Percentiles rank a stretch among this genome's conserved stretches.
These are phyloP conservation scores for Ctenicera cuprea DNA, from an alignment of 2,888 invertebrate species.

Conservation along the genomic window DNA sequence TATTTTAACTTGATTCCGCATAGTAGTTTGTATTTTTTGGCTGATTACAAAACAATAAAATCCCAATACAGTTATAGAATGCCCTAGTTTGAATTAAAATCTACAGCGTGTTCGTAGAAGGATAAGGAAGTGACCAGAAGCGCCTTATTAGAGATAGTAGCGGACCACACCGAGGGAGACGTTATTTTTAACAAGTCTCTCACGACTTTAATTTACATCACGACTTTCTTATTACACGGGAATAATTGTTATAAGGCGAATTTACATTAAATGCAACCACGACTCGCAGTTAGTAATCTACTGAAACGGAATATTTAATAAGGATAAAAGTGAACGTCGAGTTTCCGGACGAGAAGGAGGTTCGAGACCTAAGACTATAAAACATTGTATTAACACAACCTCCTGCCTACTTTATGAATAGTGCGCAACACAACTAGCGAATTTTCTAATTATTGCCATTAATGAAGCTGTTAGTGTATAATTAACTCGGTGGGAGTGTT, in stretches of 20 bases:
- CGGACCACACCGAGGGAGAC: constrained; percentile 48
- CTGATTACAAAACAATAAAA: neutral
- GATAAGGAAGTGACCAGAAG: constrained; percentile 49
- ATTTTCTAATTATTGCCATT: constrained; percentile 28
- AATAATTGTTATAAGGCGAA: constrained; percentile 64
- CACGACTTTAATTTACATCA: constrained; percentile 65
- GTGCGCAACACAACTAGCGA: neutral
- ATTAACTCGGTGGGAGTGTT: constrained; percentile 25
- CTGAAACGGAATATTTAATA: constrained; percentile 32
- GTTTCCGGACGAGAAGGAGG: constrained; percentile 17
- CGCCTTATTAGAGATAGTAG: constrained; percentile 44
- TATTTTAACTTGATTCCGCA: too few relatives aligned
- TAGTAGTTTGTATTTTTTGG: too few relatives aligned
- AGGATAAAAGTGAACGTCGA: constrained; percentile 23
- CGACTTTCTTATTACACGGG: constrained; percentile 60
- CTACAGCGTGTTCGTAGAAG: constrained; percentile 25
- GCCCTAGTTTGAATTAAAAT: constrained; percentile 18
- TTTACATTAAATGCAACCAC: constrained; percentile 64
- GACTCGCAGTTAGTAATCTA: constrained; percentile 53
- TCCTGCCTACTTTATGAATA: neutral
- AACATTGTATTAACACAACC: neutral
- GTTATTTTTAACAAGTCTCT: constrained; percentile 53
- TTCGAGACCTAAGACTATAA: neutral
- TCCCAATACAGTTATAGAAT: neutral
- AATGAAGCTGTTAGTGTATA: constrained; percentile 22